Conservation (phyloP, 2,797 vertebrate genomes). For the Gallirallus australis region DNA sequence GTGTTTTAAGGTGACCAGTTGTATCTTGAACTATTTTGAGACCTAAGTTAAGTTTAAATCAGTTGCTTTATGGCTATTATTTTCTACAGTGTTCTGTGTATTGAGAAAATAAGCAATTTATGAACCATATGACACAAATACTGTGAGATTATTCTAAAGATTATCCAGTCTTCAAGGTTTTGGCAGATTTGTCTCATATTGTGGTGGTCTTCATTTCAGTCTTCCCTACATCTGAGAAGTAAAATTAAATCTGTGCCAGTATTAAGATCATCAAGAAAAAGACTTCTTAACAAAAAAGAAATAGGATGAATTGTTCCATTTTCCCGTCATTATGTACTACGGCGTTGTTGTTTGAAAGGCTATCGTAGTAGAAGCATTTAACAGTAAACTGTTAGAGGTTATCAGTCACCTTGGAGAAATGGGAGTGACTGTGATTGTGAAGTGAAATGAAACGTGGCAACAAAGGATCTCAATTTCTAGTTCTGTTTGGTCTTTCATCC, state of each 20-base stretch:
- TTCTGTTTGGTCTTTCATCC: neutral
- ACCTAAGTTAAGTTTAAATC: neutral
- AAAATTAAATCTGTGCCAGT: neutral
- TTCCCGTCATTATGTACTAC: neutral
- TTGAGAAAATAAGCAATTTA: neutral
- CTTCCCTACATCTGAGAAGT: neutral
- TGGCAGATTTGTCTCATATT: neutral
- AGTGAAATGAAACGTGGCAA: neutral
- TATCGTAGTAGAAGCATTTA: fast-evolving
- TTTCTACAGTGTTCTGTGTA: neutral
- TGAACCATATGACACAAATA: neutral
- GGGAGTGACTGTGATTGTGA: neutral
- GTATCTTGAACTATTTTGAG: neutral
- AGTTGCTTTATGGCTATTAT: neutral
- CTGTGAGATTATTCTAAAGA: neutral
- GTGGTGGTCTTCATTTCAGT: neutral
- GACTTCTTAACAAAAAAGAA: neutral
- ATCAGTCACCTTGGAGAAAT: neutral
- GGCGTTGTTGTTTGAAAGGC: neutral
- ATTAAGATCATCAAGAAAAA: neutral
- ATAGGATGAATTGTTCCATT: neutral
- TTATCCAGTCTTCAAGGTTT: neutral
- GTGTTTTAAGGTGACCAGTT: neutral
- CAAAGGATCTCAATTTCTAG: neutral
- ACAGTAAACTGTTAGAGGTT: neutral